Evolutionary conservation across 1,140 invertebrate species (phyloP).

Genomic region (Brachionus sp.): DNA sequence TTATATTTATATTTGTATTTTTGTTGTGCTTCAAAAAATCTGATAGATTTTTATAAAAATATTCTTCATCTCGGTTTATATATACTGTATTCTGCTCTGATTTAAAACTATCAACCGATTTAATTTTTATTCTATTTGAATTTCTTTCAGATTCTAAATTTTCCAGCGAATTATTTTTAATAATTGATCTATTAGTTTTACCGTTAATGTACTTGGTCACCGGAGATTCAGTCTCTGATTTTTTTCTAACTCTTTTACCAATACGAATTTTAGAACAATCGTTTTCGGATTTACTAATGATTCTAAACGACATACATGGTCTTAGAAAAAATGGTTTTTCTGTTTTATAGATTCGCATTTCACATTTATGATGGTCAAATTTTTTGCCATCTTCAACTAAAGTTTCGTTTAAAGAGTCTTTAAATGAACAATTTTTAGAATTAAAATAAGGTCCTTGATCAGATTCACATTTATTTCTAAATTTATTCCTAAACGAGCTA

Average conservation of each 20-base stretch:
- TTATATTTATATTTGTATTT: not conserved
- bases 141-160: not conserved
- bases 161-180: not conserved
- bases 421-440: not conserved
- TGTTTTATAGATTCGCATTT: constrained; percentile 25
- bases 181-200: not conserved
- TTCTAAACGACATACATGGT: not conserved
- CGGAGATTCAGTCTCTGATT: not conserved
- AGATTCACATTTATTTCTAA: not conserved
- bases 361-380: not conserved
- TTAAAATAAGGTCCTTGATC: constrained; percentile 7
- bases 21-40: not conserved
- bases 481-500: not conserved
- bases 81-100: not conserved
- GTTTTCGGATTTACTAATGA: not conserved
- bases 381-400: not conserved
- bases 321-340: constrained; percentile 28
- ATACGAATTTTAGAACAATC: not conserved
- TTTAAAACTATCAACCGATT: not conserved
- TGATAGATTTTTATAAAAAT: not conserved
- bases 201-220: not conserved
- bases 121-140: not conserved
- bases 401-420: not conserved
- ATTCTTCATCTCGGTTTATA: not conserved
- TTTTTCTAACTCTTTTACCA: not conserved